These are phyloP conservation scores for Drosophila mimetica DNA, from an alignment of 2,888 invertebrate species.

Conservation along the genomic window DNA sequence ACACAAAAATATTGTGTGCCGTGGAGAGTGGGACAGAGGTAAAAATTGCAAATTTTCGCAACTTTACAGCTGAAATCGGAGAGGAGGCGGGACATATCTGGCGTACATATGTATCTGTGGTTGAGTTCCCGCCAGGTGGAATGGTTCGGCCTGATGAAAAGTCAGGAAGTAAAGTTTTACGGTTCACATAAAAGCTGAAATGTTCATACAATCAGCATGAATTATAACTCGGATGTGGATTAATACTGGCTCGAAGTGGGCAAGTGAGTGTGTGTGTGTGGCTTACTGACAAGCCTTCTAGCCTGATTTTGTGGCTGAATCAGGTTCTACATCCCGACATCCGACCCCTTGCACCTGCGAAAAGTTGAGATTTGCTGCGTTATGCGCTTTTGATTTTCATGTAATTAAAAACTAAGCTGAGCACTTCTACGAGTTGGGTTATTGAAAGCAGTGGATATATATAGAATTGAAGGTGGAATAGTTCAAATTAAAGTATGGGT, in stretches of 20 bases:
- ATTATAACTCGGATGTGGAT: conserved; percentile 80
- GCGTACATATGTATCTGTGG: conserved; percentile 38
- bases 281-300: conserved; percentile 44
- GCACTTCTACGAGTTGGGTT: conserved; percentile 5
- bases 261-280: conserved; percentile 20
- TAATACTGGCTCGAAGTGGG: conserved; percentile 68
- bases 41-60: conserved; percentile 43
- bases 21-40: conserved; percentile 9
- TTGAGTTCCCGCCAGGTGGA: conserved; percentile 28
- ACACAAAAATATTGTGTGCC: conserved; percentile 17
- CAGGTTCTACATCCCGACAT: background rate
- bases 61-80: conserved; percentile 32
- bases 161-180: conserved; percentile 80
- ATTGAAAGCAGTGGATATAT: conserved; percentile 11
- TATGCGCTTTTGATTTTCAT: conserved; percentile 41
- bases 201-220: conserved; percentile 81
- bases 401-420: conserved; percentile 50
- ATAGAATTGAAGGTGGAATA: background rate
- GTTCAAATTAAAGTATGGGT: background rate
- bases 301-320: conserved; percentile 39
- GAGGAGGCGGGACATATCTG: conserved; percentile 11
- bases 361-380: conserved; percentile 44
- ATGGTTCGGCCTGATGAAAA: conserved; percentile 66
- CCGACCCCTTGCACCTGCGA: conserved; percentile 17
- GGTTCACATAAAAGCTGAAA: conserved; percentile 80